Evolutionary conservation across 2,113 vertebrate species (phyloP), one percentile per base, ranked within the genome.

Genomic region (Papio anubis): DNA sequence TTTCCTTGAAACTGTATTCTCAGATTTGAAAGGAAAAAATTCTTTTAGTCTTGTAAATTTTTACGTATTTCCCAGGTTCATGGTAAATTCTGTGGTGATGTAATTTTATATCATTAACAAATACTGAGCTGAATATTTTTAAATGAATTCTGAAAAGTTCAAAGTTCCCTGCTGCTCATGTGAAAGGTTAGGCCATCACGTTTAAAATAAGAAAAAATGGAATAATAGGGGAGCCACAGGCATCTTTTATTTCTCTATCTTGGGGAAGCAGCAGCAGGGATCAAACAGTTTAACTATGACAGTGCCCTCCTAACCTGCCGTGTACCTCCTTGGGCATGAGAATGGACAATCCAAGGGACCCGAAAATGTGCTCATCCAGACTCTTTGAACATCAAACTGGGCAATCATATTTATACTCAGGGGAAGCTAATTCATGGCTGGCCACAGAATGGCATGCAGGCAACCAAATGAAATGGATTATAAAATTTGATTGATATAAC

Each of bases 381-480:
- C 35, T 57, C 94, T 96, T 96, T 97, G 93, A 97, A 97, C 92
- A 97, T 97, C 95, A 96, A 95, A 96, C 76, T 93, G 88, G 96
- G 96, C 84, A 93, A 96, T 97, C 92, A 73, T 38, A 55, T 92
- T 23, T 97, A 25, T 88, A 32, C 92, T 55, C 91, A 68, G 52
- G 75, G 95, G 95, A 90, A 90, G 84, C 76, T 61, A 81, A 93
- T 95, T 92, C 95, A 95, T 81, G 79, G 90, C 88, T 96, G 52
- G 86, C 89, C 92, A 97, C 82, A 97, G 82, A 98, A 96, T 90
- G 94, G 80, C 87, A 93, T 93, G 59, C 80, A 95, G 87, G 95
- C 97, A 96, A 97, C 97, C 78, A 93, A 97, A 96, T 92, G 90
- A 97, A 98, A 97, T 97, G 90, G 92, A 70, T 98, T 97, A 94